Evolutionary conservation across 2,113 vertebrate genomes (phyloP).

Genomic region (Cairina moschata): DNA sequence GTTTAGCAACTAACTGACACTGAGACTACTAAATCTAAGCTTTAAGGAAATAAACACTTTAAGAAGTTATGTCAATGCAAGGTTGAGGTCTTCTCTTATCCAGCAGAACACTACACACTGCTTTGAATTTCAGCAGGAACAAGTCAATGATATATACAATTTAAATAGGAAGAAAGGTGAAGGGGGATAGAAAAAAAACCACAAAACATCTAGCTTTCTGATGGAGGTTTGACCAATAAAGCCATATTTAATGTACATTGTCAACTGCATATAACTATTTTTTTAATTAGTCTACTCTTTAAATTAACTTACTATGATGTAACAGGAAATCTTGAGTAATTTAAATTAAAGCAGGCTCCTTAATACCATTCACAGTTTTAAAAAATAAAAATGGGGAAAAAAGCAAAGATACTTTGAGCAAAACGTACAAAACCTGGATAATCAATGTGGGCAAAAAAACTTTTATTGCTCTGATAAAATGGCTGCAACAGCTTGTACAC

Average conservation of each 20-base stretch:
- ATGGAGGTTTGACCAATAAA: background rate
- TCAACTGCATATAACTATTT: background rate
- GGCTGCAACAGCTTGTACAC: background rate
- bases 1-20: background rate
- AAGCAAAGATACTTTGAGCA: background rate
- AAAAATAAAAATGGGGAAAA: background rate
- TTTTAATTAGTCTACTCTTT: background rate
- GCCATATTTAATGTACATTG: background rate
- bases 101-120: background rate
- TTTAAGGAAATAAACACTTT: background rate
- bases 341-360: background rate
- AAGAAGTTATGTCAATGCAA: background rate
- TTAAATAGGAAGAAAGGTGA: background rate
- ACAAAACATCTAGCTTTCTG: background rate
- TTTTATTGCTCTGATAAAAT: background rate
- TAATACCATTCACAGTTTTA: background rate
- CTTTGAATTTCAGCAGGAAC: background rate
- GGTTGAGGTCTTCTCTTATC: background rate
- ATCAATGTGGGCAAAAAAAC: background rate
- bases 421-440: background rate
- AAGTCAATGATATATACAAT: background rate
- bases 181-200: background rate
- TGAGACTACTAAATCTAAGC: background rate
- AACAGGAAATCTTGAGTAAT: background rate
- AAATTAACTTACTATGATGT: background rate